Base-by-base conservation (phyloP, 2,113 vertebrate genomes). In the Oreotragus oreotragus region DNA sequence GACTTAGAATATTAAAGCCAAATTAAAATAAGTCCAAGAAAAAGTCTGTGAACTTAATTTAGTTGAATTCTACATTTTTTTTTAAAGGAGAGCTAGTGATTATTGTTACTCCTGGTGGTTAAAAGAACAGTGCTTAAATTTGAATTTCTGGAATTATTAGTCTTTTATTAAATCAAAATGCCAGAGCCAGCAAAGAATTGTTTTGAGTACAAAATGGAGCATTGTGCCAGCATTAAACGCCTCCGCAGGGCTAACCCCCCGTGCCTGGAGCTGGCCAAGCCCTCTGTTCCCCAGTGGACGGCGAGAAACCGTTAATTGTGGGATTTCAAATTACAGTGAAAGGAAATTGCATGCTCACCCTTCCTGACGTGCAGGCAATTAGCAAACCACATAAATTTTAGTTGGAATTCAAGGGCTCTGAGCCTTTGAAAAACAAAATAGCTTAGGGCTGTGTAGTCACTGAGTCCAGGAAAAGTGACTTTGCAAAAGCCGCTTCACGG, bases 321-420 rank as follows among this genome's bases (percentile, higher is more conserved):
- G 96, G 97, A 98, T 98, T 99, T 98, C 97, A 98, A 97, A 97
- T 98, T 96, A 98, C 91, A 97, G 97, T 88, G 91, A 98, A 94
- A 99, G 98, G 97, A 98, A 99, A 98, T 98, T 98, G 96, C 97
- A 93, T 1, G 90, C 96, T 98, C 95, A 95, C 97, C 97, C 96
- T 97, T 98, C 91, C 96, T 98, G 96, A 96, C 17, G n/a, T 84
- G 88, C 76, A 83, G 97, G 97, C 92, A 97, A 97, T 97, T 98
- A 98, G 97, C 94, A 98, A 98, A 96, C 98, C 88, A 45, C 97
- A 94, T 93, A 97, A 98, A 98, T 97, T 98, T 98, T 66, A 95
- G 49, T 45, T 98, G 95, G 94, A 97, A 98, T 95, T 25, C 47
- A 87, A 96, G 17, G 43, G 6, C 80, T 62, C 66, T 45, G 88